Evolutionary conservation across 1,140 invertebrate genomes (phyloP), one percentile per base, ranked within the genome.

Genomic region (Popillia japonica): DNA sequence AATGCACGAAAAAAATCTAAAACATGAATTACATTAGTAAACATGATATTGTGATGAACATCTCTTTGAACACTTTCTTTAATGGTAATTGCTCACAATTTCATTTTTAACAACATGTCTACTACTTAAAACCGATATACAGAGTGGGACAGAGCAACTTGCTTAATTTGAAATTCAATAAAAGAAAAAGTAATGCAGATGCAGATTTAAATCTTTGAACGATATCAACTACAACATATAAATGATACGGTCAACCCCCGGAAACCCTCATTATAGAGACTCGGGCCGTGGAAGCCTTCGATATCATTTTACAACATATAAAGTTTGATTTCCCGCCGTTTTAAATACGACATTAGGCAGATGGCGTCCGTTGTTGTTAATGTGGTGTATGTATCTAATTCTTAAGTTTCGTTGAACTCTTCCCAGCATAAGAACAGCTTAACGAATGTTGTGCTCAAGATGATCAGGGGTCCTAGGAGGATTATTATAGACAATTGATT

Each of bases 61-160:
- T n/a, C n/a, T n/a, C n/a, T n/a, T n/a, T n/a, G n/a, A n/a, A n/a
- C n/a, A n/a, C n/a, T n/a, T n/a, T n/a, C n/a, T n/a, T n/a, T n/a
- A n/a, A n/a, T n/a, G n/a, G n/a, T n/a, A n/a, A n/a, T n/a, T n/a
- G n/a, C n/a, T n/a, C n/a, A n/a, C n/a, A n/a, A n/a, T n/a, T n/a
- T n/a, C n/a, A n/a, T n/a, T n/a, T n/a, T n/a, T n/a, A n/a, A n/a
- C n/a, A n/a, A n/a, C n/a, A n/a, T n/a, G n/a, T n/a, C n/a, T n/a
- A n/a, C n/a, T n/a, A n/a, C n/a, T n/a, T n/a, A n/a, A n/a, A n/a
- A n/a, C n/a, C n/a, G n/a, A n/a, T 34, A 68, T 68, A 68, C 64
- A 68, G 22, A n/a, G 64, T 68, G 64, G 64, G 23, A n/a, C 64
- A 68, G 64, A 68, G n/a, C n/a, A n/a, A n/a, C 64, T 68, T 68